Evolutionary conservation across 2,888 invertebrate species (phyloP).

Genomic region (Chrysopilus asiliformis): DNA sequence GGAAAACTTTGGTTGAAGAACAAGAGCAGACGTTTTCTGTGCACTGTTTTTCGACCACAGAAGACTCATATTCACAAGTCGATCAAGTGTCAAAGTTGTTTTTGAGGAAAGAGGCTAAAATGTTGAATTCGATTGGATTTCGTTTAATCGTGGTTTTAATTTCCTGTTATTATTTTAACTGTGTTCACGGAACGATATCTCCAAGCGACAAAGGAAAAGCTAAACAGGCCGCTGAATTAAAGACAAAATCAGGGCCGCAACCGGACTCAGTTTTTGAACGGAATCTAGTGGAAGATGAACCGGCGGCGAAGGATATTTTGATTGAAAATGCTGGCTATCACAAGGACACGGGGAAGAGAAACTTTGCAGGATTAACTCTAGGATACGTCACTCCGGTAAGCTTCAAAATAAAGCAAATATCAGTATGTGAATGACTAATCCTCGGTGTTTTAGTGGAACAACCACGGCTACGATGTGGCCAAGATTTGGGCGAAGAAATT

Average conservation of each 20-base stretch:
- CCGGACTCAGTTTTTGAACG: conserved; percentile 54
- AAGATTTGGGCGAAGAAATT: conserved; percentile 83
- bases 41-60: no score
- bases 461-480: conserved; percentile 83
- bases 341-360: conserved; percentile 49
- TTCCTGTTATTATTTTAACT: no score
- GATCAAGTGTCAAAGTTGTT: no score
- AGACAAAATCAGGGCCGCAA: conserved; percentile 40
- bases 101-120: no score
- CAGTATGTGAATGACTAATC: not conserved
- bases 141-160: no score
- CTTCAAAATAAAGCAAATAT: conserved; percentile 13
- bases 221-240: conserved; percentile 22
- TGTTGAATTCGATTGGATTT: no score
- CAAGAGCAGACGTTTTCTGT: no score
- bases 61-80: no score
- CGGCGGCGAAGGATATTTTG: conserved; percentile 58
- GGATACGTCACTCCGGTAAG: conserved; percentile 86
- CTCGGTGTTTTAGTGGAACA: conserved; percentile 68
- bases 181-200: conserved; percentile 25
- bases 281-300: conserved; percentile 50
- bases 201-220: conserved; percentile 21
- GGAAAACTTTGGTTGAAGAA: no score
- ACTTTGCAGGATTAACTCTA: conserved; percentile 61
- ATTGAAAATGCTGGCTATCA: conserved; percentile 62